These are phyloP conservation scores for Pseudopodoces humilis DNA, from an alignment of 2,113 vertebrate species.

Conservation along the genomic window DNA sequence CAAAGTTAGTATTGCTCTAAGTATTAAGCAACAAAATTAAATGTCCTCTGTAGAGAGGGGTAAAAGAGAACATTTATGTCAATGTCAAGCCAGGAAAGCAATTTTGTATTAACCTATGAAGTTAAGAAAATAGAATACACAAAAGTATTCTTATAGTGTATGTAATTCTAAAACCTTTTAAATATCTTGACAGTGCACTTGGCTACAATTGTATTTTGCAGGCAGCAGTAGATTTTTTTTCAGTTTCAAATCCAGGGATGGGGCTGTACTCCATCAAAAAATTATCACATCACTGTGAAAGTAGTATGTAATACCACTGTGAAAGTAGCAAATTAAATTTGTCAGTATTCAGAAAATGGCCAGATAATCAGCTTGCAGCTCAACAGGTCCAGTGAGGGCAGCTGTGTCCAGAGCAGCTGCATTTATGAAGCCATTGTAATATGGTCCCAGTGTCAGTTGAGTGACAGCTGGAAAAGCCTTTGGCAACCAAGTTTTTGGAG, in stretches of 20 bases:
- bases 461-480: not conserved
- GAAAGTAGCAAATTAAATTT: not conserved
- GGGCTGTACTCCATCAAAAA: conserved; percentile 6
- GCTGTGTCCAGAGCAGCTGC: not conserved
- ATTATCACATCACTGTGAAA: not conserved
- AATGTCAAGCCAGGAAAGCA: conserved; percentile 32
- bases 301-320: not conserved
- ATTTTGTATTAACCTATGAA: conserved; percentile 45
- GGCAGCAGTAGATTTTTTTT: not conserved
- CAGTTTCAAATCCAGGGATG: conserved; percentile 1
- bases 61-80: not conserved
- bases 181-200: conserved; percentile 54
- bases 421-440: not conserved
- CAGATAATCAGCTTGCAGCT: not conserved
- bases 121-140: conserved; percentile 45
- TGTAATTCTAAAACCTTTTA: conserved; percentile 58
- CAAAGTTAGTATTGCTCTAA: conserved; percentile 71
- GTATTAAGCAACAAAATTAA: conserved; percentile 61
- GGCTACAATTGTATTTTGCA: conserved; percentile 50
- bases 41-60: not conserved
- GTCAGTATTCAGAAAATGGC: not conserved
- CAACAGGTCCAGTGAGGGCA: not conserved
- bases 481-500: not conserved
- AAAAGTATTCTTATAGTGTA: conserved; percentile 53
- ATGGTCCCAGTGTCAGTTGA: not conserved